Evolutionary conservation across 2,797 vertebrate genomes (phyloP).

Genomic region (Lacerta viridis): DNA sequence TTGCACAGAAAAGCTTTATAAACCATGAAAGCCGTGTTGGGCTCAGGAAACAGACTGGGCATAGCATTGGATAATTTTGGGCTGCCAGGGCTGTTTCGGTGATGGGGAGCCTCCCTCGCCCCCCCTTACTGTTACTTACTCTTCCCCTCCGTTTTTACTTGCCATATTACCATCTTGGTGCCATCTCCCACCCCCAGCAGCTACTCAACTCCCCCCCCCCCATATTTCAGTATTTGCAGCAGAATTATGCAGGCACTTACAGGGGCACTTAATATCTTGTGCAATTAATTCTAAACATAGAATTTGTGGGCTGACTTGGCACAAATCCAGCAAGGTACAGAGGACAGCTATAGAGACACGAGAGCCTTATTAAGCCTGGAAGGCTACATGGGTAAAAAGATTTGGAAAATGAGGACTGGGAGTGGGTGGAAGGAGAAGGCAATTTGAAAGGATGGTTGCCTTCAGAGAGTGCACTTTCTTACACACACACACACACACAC

Average conservation of each 20-base stretch:
- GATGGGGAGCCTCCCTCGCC: neutral
- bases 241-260: neutral
- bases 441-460: neutral
- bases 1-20: neutral
- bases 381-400: neutral
- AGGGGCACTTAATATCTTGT: neutral
- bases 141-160: neutral
- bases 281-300: constrained; percentile 27
- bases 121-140: neutral
- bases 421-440: neutral
- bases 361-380: neutral
- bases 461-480: neutral
- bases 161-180: neutral
- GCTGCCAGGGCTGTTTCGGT: neutral
- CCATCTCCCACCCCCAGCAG: neutral
- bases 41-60: neutral
- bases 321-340: neutral
- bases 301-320: constrained; percentile 11
- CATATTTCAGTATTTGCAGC: neutral
- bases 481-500: neutral
- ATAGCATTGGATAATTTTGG: neutral
- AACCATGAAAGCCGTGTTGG: neutral
- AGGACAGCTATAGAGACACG: neutral
- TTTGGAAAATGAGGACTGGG: neutral
- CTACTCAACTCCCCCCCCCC: too few species aligned